Conservation (phyloP, 2,797 vertebrate genomes). For the Chaetodon trifasciatus region DNA sequence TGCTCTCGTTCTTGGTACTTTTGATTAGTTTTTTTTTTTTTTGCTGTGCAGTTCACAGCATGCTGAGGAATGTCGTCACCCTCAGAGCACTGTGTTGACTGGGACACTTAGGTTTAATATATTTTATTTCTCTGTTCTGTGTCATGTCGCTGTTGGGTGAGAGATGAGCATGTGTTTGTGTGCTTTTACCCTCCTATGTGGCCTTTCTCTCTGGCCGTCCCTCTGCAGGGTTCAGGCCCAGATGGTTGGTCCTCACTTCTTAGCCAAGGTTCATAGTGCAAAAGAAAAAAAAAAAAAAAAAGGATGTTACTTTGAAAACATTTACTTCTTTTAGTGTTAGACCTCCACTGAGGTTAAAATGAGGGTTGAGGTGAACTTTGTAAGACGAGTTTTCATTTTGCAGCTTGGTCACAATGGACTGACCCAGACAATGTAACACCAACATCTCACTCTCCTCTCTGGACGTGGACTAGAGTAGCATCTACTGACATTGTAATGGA, state of each 20-base stretch:
- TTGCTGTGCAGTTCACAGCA: slow-evolving; percentile 52
- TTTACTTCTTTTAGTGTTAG: slow-evolving; percentile 27
- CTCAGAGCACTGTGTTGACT: slow-evolving; percentile 18
- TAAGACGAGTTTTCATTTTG: slow-evolving; percentile 25
- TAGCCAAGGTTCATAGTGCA: slow-evolving; percentile 29
- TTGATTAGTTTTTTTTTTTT: slow-evolving; percentile 44
- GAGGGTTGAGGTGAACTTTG: slow-evolving; percentile 34
- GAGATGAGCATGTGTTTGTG: slow-evolving; percentile 35
- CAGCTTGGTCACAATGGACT: slow-evolving; percentile 27
- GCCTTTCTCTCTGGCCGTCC: slow-evolving; percentile 54
- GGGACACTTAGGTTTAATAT: slow-evolving; percentile 44
- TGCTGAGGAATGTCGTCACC: slow-evolving; percentile 15
- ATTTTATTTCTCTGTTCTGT: slow-evolving; percentile 51
- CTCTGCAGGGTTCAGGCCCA: slow-evolving; percentile 21
- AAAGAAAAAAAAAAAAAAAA: not conserved
- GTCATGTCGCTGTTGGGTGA: slow-evolving; percentile 47
- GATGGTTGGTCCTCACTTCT: slow-evolving; percentile 21
- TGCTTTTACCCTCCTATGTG: slow-evolving; percentile 52
- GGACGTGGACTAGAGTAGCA: slow-evolving; percentile 58
- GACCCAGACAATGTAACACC: slow-evolving; percentile 29
- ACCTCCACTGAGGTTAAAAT: slow-evolving; percentile 19
- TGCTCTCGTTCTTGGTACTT: slow-evolving; percentile 64
- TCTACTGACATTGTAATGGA: slow-evolving; percentile 62
- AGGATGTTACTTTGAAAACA: slow-evolving; percentile 15
- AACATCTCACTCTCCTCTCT: slow-evolving; percentile 41